These are phyloP conservation scores for Xiphorhynchus erythropygius DNA, from an alignment of 2,797 vertebrate species.

Conservation along the genomic window DNA sequence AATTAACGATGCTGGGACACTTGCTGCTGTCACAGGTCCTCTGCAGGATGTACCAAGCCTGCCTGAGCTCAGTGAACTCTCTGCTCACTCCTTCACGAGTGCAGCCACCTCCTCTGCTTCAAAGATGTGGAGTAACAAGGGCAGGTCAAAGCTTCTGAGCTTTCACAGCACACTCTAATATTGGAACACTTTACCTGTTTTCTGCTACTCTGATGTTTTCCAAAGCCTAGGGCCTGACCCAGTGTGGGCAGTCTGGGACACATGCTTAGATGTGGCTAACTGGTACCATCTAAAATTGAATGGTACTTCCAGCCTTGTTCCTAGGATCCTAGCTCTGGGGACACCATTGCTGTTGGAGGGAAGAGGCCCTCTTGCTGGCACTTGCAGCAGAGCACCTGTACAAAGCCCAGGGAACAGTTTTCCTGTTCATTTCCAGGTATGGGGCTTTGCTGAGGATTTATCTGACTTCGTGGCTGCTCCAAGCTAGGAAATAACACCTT, in stretches of 20 bases:
- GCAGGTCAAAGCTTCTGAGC: background rate
- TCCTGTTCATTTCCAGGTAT: background rate
- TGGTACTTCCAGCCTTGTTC: background rate
- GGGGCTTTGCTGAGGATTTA: background rate
- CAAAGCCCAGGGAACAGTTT: background rate
- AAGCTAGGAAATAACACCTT: background rate
- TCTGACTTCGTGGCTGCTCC: background rate
- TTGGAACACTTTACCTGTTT: background rate
- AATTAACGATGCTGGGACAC: background rate
- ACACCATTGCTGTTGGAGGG: background rate
- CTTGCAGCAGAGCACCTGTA: background rate
- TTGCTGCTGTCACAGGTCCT: background rate
- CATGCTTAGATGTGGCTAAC: background rate
- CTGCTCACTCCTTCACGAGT: background rate
- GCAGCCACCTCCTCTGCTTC: background rate
- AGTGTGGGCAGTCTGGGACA: background rate
- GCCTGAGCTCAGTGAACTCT: background rate
- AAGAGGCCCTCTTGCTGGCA: conserved; percentile 39
- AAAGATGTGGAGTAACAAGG: background rate
- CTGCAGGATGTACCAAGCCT: background rate
- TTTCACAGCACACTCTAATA: background rate
- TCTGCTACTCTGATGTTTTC: background rate
- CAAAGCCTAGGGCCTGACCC: background rate
- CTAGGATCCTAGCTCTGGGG: background rate
- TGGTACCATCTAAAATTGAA: background rate